phyloP scores from a whole-genome alignment of 1,140 invertebrate genomes.

The Platorchestia sp. region DNA sequence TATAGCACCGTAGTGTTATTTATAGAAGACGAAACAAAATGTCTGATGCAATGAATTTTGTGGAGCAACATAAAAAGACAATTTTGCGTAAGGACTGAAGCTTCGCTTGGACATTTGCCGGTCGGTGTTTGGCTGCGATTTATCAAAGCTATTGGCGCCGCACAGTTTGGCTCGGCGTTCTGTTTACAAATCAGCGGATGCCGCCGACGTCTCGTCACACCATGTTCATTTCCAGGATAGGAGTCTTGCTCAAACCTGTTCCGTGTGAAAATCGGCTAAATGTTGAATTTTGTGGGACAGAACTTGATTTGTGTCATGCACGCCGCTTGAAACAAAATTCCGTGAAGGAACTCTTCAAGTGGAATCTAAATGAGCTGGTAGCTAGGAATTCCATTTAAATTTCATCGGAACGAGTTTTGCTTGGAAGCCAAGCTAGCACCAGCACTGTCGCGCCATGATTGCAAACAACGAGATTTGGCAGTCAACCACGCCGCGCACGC shows the following conservation, averaged over 20 bases:
- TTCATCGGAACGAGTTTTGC: neutral
- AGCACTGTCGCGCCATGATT: neutral
- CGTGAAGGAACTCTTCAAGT: no score
- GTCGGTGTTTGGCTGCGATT: neutral
- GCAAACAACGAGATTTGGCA: neutral
- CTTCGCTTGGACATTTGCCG: neutral
- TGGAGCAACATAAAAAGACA: neutral
- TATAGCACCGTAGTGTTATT: neutral
- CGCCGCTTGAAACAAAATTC: no score
- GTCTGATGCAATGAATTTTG: neutral
- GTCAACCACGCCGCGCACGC: neutral
- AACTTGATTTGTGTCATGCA: no score
- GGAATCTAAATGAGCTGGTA: no score
- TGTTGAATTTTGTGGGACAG: no score
- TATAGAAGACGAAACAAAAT: neutral
- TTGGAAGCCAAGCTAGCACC: neutral
- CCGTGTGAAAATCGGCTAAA: neutral
- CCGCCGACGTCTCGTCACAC: neutral
- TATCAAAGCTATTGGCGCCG: neutral
- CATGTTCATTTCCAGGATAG: neutral
- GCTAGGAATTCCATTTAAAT: neutral
- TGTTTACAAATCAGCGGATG: constrained; percentile 9
- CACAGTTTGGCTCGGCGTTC: neutral
- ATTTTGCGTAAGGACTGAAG: neutral
- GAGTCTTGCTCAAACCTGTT: neutral